Evolutionary conservation across 2,113 vertebrate species (phyloP).

Genomic region (Atractosteus spatula): DNA sequence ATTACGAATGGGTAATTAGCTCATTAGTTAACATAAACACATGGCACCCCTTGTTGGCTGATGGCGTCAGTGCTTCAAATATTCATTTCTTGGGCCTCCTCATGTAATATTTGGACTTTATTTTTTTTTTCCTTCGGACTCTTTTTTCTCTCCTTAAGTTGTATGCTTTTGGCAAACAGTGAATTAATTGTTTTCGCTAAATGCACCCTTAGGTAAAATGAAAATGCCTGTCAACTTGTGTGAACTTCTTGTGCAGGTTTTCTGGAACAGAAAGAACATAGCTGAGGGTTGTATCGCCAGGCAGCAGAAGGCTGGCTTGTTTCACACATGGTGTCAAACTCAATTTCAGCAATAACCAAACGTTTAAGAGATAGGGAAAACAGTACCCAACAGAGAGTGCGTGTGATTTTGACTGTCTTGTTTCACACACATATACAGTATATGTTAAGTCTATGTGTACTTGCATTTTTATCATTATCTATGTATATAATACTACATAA

Average conservation of each 20-base stretch:
- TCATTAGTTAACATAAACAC: constrained; percentile 72
- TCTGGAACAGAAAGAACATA: constrained; percentile 6
- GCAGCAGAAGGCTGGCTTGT: neutral
- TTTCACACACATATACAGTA: no score
- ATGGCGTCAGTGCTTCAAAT: constrained; percentile 12
- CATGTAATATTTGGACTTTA: neutral
- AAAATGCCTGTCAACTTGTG: constrained; percentile 3
- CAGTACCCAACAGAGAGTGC: no score
- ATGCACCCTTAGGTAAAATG: constrained; percentile 10
- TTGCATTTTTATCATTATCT: no score
- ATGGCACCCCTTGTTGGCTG: constrained; percentile 40
- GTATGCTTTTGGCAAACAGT: neutral
- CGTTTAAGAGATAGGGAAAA: neutral
- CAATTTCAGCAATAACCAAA: neutral
- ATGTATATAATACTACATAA: no score
- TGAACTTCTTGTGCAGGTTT: neutral
- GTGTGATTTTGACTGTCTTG: no score
- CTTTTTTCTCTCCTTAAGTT: neutral
- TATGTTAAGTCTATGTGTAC: no score
- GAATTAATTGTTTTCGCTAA: constrained; percentile 3
- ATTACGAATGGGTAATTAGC: constrained; percentile 65
- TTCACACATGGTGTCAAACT: neutral
- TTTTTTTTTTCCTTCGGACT: neutral
- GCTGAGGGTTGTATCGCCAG: neutral
- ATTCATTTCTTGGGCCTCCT: constrained; percentile 3